Conservation (phyloP, 2,888 invertebrate species). For the Leucoma salicis region DNA sequence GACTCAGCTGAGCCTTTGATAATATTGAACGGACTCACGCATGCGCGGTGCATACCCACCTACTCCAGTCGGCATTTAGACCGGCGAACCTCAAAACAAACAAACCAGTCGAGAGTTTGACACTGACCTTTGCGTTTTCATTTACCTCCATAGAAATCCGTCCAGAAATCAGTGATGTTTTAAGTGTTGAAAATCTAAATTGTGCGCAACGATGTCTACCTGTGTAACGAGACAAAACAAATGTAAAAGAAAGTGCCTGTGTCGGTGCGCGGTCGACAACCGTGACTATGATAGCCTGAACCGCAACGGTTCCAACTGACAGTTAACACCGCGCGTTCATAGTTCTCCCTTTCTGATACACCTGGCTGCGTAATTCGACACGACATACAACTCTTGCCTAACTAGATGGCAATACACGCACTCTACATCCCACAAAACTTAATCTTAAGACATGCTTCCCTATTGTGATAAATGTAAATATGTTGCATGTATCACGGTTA, state of each 20-base stretch:
- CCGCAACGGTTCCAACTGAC: constrained; percentile 48
- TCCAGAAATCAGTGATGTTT: constrained; percentile 17
- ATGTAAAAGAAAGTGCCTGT: constrained; percentile 74
- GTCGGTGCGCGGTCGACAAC: constrained; percentile 52
- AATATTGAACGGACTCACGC: constrained; percentile 72
- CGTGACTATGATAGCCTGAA: constrained; percentile 48
- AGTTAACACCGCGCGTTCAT: constrained; percentile 53
- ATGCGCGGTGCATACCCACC: constrained; percentile 53
- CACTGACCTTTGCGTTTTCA: constrained; percentile 57
- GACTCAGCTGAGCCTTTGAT: constrained; percentile 52
- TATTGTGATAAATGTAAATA: constrained; percentile 15
- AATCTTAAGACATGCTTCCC: not conserved
- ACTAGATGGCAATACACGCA: constrained; percentile 47
- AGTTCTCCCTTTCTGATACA: constrained; percentile 67
- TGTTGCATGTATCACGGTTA: constrained; percentile 38
- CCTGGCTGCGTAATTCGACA: constrained; percentile 58
- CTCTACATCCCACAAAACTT: constrained; percentile 21
- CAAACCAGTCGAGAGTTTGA: constrained; percentile 61
- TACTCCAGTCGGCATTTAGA: constrained; percentile 37
- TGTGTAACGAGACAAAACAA: constrained; percentile 43
- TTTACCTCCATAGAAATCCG: constrained; percentile 28
- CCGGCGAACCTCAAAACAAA: constrained; percentile 69
- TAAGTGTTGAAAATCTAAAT: constrained; percentile 11
- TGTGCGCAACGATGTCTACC: constrained; percentile 12
- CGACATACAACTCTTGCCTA: constrained; percentile 51